A percentile compares a stretch with the other conserved stretches of the same genome.
Evolutionary conservation across 2,888 invertebrate genomes (phyloP).

Genomic region (Adineta ricciae): DNA sequence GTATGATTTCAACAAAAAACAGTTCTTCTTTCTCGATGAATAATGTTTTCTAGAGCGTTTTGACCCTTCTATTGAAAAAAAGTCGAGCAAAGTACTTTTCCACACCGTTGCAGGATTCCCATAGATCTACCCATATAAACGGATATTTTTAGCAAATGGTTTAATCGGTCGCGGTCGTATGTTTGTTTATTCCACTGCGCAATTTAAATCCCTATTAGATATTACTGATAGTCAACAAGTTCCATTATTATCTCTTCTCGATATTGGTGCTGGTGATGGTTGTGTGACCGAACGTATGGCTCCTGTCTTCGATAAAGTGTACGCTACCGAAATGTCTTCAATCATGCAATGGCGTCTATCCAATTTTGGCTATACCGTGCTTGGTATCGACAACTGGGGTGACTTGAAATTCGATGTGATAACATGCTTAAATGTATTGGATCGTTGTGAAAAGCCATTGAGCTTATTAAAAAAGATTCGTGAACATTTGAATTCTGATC

Average conservation of each 20-base stretch:
- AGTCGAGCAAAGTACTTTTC: no score
- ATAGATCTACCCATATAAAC: no score
- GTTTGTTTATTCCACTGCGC: constrained; percentile 80
- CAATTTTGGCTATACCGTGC: constrained; percentile 54
- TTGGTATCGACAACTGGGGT: constrained; percentile 58
- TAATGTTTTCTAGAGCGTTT: no score
- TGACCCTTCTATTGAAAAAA: no score
- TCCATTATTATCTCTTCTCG: constrained; percentile 52
- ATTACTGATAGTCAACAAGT: neutral
- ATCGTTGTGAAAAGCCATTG: constrained; percentile 76
- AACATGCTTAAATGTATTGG: constrained; percentile 80
- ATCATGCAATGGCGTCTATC: constrained; percentile 71
- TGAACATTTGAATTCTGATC: constrained; percentile 60
- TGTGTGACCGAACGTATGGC: constrained; percentile 73
- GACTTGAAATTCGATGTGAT: constrained; percentile 61
- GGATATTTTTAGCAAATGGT: constrained; percentile 50
- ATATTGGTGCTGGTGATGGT: constrained; percentile 89
- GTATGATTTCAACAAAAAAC: no score
- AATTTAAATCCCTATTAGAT: constrained; percentile 54
- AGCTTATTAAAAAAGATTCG: constrained; percentile 67
- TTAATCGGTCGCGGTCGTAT: constrained; percentile 81
- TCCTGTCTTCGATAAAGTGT: constrained; percentile 63
- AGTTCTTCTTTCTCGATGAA: no score
- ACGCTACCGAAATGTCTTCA: constrained; percentile 79
- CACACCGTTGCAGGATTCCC: no score